Base-by-base conservation (phyloP, 1,140 invertebrate species). In the Drosophila takahashii region DNA sequence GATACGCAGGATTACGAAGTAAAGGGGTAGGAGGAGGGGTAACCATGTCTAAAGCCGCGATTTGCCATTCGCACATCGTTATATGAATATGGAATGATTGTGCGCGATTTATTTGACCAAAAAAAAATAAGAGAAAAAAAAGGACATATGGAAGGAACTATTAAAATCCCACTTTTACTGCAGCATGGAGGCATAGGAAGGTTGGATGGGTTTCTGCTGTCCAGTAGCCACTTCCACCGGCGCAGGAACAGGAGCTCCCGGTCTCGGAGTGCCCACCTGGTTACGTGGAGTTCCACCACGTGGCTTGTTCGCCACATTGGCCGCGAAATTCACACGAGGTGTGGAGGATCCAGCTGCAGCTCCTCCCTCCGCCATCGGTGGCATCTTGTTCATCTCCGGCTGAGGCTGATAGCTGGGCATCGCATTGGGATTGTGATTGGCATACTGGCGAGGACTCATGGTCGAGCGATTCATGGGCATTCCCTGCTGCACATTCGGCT, bases 61-160 rank as follows among this genome's bases (percentile, higher is more conserved):
- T 85, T 77, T 80, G 61, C 83, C 79, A 85, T 85, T 84, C 79
- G 70, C 81, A 77, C 81, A 85, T 80, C 72, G 81, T 80, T 85
- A 79, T 76, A 83, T 85, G 81, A 84, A 84, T 84, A 77, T 84
- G 59, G 77, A 83, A 78, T 74, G 57, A 42, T 6, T 32, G 57
- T 64, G 22, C 8, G 22, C 16, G n/a, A 44, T 54, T 53, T 67
- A 51, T 64, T 66, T 16, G 34, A 10, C 10, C 3, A 26, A 16
- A n/a, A 1, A 18, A 27, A 4, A 18, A 9, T n/a, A 42, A 8
- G 10, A 9, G 22, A 22, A 22, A 22, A 22, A 22, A 22, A 22
- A 22, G 22, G 22, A 22, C 22, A 22, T 2, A 22, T 22, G 22
- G 3, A 22, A 22, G 22, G 22, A 22, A 22, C n/a, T n/a, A 3